A percentile compares a stretch with the other conserved stretches of the same genome.
Evolutionary conservation across 2,888 invertebrate species (phyloP).

Genomic region (Drosophila multiciliata): DNA sequence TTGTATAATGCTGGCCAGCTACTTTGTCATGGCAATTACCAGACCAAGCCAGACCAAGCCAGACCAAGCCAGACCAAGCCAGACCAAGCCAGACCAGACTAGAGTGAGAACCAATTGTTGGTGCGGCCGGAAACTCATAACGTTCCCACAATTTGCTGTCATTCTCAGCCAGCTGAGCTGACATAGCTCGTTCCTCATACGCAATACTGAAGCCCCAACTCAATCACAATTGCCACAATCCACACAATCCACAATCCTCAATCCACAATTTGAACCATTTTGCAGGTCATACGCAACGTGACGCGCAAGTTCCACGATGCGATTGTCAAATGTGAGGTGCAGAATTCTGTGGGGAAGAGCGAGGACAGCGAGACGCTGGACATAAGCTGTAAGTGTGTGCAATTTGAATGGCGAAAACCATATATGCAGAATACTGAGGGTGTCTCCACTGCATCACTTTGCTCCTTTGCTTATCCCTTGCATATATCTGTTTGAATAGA

Average conservation of each 20-base stretch:
- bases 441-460: not conserved
- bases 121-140: constrained; percentile 47
- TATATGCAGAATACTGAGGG: not conserved
- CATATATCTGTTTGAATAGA: constrained; percentile 86
- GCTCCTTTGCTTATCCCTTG: not conserved
- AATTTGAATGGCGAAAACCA: not conserved
- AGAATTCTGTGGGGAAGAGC: constrained; percentile 96
- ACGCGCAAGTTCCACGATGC: constrained; percentile 93
- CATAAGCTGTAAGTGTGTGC: constrained; percentile 92
- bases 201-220: constrained; percentile 4
- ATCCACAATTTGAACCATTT: not conserved
- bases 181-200: constrained; percentile 12
- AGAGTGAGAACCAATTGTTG: constrained; percentile 43
- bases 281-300: constrained; percentile 90
- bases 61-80: too few relatives aligned
- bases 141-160: constrained; percentile 59
- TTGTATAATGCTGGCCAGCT: constrained; percentile 62
- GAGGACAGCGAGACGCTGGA: constrained; percentile 94
- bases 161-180: constrained; percentile 14
- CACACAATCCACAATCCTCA: constrained; percentile 1
- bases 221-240: constrained; percentile 18
- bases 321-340: constrained; percentile 95
- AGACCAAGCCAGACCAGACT: not conserved
- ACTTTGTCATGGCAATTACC: constrained; percentile 60
- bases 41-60: not conserved